Conservation (phyloP, 2,113 vertebrate genomes). For the Ardeotis arabs region DNA sequence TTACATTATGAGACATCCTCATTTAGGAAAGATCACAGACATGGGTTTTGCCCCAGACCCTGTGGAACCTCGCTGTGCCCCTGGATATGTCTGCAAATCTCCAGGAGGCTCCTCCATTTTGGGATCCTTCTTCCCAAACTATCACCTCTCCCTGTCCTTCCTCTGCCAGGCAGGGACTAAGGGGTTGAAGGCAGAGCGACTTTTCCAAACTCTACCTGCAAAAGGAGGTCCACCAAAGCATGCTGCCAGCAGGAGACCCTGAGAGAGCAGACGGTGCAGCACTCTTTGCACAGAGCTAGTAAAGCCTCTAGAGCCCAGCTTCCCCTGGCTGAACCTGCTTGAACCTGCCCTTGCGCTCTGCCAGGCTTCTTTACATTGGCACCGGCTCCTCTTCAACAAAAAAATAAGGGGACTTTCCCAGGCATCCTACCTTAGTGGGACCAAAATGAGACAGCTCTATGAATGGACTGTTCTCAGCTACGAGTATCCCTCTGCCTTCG, state of each 20-base stretch:
- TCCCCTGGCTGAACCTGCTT: conserved; percentile 34
- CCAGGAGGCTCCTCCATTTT: neutral
- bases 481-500: accelerated
- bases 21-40: conserved; percentile 53
- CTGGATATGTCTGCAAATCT: conserved; percentile 3
- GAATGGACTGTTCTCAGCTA: neutral
- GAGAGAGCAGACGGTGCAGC: neutral
- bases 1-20: neutral
- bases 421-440: neutral
- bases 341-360: conserved; percentile 27
- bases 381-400: neutral
- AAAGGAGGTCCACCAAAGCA: neutral
- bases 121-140: neutral
- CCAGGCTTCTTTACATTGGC: conserved; percentile 43
- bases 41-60: conserved; percentile 30
- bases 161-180: neutral
- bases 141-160: neutral
- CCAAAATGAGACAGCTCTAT: neutral
- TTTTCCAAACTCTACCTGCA: neutral
- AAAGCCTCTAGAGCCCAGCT: neutral
- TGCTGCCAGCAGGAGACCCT: neutral
- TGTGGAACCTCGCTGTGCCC: neutral
- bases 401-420: conserved; percentile 62
- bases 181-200: neutral
- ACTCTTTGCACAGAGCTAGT: neutral